phyloP scores from a whole-genome alignment of 2,888 invertebrate species.

The Bruchidius siliquastri region DNA sequence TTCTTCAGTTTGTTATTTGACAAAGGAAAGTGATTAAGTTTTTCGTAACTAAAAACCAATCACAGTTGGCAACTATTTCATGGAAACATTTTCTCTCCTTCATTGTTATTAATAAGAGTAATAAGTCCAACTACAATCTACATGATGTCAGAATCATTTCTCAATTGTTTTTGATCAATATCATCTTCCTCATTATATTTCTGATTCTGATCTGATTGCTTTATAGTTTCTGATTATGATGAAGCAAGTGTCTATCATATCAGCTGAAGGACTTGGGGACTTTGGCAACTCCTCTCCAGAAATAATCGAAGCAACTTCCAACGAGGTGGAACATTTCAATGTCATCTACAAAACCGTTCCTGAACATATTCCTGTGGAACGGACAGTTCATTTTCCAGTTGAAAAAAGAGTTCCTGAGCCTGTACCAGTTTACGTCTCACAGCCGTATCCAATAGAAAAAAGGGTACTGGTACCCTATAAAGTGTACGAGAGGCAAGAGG shows the following conservation, averaged over 20 bases:
- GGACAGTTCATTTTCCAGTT: constrained; percentile 61
- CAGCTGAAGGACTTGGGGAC: neutral
- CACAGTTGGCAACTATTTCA: too few species aligned
- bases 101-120: too few species aligned
- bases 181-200: too few species aligned
- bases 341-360: constrained; percentile 32
- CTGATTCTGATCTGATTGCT: too few species aligned
- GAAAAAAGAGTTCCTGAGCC: constrained; percentile 60
- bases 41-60: too few species aligned
- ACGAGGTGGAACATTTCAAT: neutral
- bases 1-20: neutral
- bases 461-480: constrained; percentile 63
- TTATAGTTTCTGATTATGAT: neutral
- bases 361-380: constrained; percentile 67
- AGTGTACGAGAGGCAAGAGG: constrained; percentile 62
- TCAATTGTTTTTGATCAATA: too few species aligned
- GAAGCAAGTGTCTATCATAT: neutral
- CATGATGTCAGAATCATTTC: too few species aligned
- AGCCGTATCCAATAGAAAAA: constrained; percentile 64
- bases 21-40: too few species aligned
- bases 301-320: neutral
- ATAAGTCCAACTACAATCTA: too few species aligned
- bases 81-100: too few species aligned
- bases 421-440: constrained; percentile 64
- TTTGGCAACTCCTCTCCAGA: neutral